Base-by-base conservation (phyloP, 2,888 invertebrate genomes). In the Emmelina monodactyla region DNA sequence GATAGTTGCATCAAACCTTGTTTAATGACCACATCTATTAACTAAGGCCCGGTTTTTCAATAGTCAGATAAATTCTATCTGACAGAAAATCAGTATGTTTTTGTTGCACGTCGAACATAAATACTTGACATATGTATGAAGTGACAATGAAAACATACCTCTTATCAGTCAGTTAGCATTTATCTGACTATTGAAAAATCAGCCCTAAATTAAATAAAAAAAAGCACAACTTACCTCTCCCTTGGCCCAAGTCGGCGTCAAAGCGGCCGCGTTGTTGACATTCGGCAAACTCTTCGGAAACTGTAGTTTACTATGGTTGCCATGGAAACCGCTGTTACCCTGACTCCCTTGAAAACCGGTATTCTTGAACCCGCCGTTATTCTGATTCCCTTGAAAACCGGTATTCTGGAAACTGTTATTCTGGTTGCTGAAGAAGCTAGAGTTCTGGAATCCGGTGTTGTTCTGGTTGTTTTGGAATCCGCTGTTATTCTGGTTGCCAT, bases 251-350 rank as follows among this genome's bases (percentile, higher is more conserved):
- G 56, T 63, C 10, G 70, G 70, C 9, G 51, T 59, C 9, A 67
- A 43, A 1, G 55, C 40, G 29, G 45, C 50, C 5, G 44, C 41
- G 1, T 47, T 49, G 22, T 34, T 44, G 1, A 62, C 60, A 14
- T 42, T 50, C 1, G 68, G 71, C 46, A 66, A 40, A 42, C 67
- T 64, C 34, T 54, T 51, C 12, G 58, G 66, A 56, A 64, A 69
- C 32, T 22, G 37, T 31, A 25, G 39, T 41, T 13, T 19, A 29
- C 11, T 35, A 34, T 44, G 47, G 33, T 32, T 40, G 36, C 36
- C 30, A 15, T 22, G 35, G 15, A 19, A 28, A 33, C 16, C 38
- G 32, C 25, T 32, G 16, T 12, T n/a, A n/a, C n/a, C 14, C 9
- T 30, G 38, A 22, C 32, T 22, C 13, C 28, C 10, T 4, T 29